These are phyloP conservation scores for Drosophila malerkotliana DNA, from an alignment of 1,140 invertebrate genomes.

Conservation along the genomic window DNA sequence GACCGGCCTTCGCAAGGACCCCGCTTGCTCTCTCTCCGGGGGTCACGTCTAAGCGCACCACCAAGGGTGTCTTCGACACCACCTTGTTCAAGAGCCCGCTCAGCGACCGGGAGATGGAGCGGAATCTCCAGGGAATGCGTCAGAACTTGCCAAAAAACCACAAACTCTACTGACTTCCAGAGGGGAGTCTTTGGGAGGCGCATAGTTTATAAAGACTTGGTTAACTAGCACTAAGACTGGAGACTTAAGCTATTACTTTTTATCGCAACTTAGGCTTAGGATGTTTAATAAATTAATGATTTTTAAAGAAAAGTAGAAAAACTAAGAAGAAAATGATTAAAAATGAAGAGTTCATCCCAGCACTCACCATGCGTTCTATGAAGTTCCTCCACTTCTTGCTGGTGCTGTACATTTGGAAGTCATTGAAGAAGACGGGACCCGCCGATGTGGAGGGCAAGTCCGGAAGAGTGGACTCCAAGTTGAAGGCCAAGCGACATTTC, in stretches of 20 bases:
- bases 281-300: slow-evolving; percentile 15
- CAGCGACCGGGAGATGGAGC: slow-evolving; percentile 59
- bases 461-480: slow-evolving; percentile 85
- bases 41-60: slow-evolving; percentile 56
- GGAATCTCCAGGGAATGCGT: slow-evolving; percentile 41
- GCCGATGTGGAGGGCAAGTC: slow-evolving; percentile 85
- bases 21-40: slow-evolving; percentile 26
- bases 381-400: slow-evolving; percentile 86
- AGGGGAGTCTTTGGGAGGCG: slow-evolving; percentile 13
- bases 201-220: slow-evolving; percentile 37
- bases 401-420: slow-evolving; percentile 86
- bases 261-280: slow-evolving; percentile 17
- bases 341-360: background rate
- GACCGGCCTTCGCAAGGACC: slow-evolving; percentile 17
- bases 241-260: slow-evolving; percentile 11
- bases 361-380: slow-evolving; percentile 86
- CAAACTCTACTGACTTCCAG: slow-evolving; percentile 64
- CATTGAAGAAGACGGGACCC: slow-evolving; percentile 87
- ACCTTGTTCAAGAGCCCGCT: slow-evolving; percentile 74
- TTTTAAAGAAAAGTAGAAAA: background rate
- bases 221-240: slow-evolving; percentile 21
- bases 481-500: slow-evolving; percentile 85
- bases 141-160: slow-evolving; percentile 82
- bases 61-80: slow-evolving; percentile 79
- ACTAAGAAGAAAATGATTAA: background rate